A percentile compares a stretch with the other conserved stretches of the same genome.
phyloP scores from a whole-genome alignment of 1,140 invertebrate species.

The Lucilia cuprina region DNA sequence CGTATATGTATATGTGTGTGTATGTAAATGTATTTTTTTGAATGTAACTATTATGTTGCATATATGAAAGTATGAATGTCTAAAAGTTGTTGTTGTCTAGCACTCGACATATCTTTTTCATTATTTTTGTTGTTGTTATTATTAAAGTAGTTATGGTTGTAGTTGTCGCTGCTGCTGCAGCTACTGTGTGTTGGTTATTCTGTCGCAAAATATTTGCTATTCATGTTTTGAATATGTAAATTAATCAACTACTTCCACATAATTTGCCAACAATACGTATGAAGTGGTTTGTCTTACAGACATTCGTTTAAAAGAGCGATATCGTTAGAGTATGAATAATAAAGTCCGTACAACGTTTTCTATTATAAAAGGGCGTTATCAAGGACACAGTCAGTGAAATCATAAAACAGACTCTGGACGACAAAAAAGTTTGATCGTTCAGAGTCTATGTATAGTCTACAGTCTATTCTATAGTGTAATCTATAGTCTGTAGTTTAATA shows the following conservation, averaged over 20 bases:
- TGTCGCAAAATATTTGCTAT: neutral
- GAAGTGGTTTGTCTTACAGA: neutral
- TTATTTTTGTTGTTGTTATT: neutral
- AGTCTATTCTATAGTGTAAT: no score
- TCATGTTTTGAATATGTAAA: constrained; percentile 15
- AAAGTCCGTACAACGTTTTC: no score
- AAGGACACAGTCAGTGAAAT: no score
- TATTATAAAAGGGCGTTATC: no score
- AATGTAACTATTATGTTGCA: neutral
- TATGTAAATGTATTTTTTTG: no score
- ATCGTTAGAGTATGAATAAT: neutral
- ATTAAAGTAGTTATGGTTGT: neutral
- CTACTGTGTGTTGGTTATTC: neutral
- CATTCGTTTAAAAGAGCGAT: neutral
- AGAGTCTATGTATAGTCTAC: no score
- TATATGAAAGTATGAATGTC: neutral
- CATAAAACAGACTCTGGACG: no score
- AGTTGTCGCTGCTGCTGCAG: neutral
- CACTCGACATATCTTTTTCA: neutral
- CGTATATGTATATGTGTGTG: neutral
- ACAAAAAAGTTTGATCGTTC: no score
- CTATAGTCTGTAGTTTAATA: no score
- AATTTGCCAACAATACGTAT: constrained; percentile 7
- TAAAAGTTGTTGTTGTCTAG: neutral
- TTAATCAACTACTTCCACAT: constrained; percentile 18